Percentiles rank a stretch among this genome's conserved stretches.
phyloP scores from a whole-genome alignment of 2,888 invertebrate genomes.

The Carcina quercana region DNA sequence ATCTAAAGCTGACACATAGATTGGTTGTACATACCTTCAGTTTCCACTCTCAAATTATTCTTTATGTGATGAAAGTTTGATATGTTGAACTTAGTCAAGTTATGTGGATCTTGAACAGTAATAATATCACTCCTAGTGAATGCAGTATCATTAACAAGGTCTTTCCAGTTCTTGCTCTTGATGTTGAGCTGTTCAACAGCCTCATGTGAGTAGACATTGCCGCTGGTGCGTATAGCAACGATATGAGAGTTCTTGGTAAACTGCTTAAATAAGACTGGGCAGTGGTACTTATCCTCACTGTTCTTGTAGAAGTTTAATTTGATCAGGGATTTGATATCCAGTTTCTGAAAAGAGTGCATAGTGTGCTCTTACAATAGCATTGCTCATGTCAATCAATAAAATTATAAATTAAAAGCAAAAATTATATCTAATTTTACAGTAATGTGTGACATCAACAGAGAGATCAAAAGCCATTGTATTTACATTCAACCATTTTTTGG shows the following conservation, averaged over 20 bases:
- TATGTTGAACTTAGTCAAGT: slow-evolving; percentile 95
- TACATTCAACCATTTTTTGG: no score
- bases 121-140: slow-evolving; percentile 94
- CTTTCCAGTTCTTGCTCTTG: slow-evolving; percentile 95
- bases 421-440: no score
- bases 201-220: slow-evolving; percentile 97
- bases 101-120: slow-evolving; percentile 91
- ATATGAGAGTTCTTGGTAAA: slow-evolving; percentile 97
- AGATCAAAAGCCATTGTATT: no score
- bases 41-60: slow-evolving; percentile 90
- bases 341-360: slow-evolving; percentile 79
- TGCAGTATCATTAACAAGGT: slow-evolving; percentile 91
- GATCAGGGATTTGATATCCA: slow-evolving; percentile 86
- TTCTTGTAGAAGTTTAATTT: slow-evolving; percentile 94
- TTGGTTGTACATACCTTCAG: no score
- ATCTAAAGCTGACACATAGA: no score
- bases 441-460: no score
- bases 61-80: slow-evolving; percentile 95
- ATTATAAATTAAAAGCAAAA: no score
- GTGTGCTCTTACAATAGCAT: no score
- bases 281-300: slow-evolving; percentile 87
- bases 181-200: slow-evolving; percentile 97
- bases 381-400: no score
- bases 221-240: slow-evolving; percentile 90
- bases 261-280: slow-evolving; percentile 93